A percentile compares a stretch with the other conserved stretches of the same genome.
phyloP scores from a whole-genome alignment of 2,888 invertebrate species.

The Seladonia tumulorum region DNA sequence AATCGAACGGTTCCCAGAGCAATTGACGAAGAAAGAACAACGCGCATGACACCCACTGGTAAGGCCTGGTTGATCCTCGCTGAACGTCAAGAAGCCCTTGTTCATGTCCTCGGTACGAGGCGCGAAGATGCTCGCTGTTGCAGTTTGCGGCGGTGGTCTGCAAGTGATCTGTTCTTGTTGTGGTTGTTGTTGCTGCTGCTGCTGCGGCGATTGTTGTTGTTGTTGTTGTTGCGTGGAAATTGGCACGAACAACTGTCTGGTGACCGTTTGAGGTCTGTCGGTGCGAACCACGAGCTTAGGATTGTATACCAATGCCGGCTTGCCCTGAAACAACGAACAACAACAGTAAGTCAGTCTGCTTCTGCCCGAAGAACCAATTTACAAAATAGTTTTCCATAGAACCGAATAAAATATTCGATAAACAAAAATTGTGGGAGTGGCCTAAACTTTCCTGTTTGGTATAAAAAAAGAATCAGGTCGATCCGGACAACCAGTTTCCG shows the following conservation, averaged over 20 bases:
- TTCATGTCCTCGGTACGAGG: constrained; percentile 96
- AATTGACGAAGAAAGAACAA: neutral
- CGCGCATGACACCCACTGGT: constrained; percentile 89
- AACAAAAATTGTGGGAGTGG: no score
- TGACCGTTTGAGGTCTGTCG: constrained; percentile 71
- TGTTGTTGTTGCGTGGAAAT: constrained; percentile 65
- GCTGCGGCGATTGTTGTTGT: constrained; percentile 59
- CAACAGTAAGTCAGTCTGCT: neutral
- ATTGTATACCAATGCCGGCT: constrained; percentile 74
- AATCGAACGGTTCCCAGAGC: neutral
- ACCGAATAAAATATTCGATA: no score
- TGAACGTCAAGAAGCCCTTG: constrained; percentile 95
- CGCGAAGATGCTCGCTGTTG: constrained; percentile 91
- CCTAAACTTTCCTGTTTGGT: no score
- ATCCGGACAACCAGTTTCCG: no score
- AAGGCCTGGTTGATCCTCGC: constrained; percentile 92
- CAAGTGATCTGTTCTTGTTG: constrained; percentile 66
- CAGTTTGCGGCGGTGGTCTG: constrained; percentile 87
- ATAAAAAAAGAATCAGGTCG: no score
- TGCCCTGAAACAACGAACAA: constrained; percentile 68
- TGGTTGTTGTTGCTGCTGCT: constrained; percentile 59
- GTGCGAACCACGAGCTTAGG: constrained; percentile 45
- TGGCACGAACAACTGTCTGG: constrained; percentile 73
- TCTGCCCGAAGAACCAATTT: neutral
- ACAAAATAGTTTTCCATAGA: neutral